Base-by-base conservation (phyloP, 2,113 vertebrate genomes). In the Argyrosomus japonicus region DNA sequence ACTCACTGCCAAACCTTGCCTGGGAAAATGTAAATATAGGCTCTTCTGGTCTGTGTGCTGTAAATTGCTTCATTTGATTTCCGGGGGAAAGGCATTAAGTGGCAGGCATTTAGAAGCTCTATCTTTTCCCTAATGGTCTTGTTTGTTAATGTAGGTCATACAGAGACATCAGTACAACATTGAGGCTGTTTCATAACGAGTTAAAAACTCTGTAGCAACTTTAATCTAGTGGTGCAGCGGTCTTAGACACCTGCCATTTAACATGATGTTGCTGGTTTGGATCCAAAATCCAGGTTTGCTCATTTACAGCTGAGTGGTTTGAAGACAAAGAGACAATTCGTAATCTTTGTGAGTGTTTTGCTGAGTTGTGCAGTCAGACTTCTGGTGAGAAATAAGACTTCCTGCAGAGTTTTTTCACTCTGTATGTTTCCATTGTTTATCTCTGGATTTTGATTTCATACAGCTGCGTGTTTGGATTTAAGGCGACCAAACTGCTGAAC, bases 361-460 rank as follows among this genome's bases (percentile, higher is more conserved):
- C 36, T 54, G 43, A 68, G 0, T 36, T 77, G 53, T 47, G 53
- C 61, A 70, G 50, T 67, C 14, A 50, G 17, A 64, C 40, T n/a
- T 62, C 68, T 79, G 51, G 64, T 27, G 12, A 18, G 40, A 12
- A 21, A 3, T 1, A 2, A 45, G 19, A 27, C 27, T 63, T 77
- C 43, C 58, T 78, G 10, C 40, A 81, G 36, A 12, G 57, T 32
- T 62, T 19, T 43, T 12, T 54, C 25, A 25, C 29, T 60, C 57
- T 51, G 17, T 75, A 27, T 81, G 23, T 87, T 82, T 87, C 73
- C 70, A 75, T 65, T 80, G 69, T 83, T 90, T 90, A 84, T 83
- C 40, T 81, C 32, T 71, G 43, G 25, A 18, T 78, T 40, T 73
- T 84, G 36, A 74, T 64, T 74, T 82, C 5, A 18, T 47, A 6